phyloP scores from a whole-genome alignment of 2,113 vertebrate species.

The Taurulus bubalis region DNA sequence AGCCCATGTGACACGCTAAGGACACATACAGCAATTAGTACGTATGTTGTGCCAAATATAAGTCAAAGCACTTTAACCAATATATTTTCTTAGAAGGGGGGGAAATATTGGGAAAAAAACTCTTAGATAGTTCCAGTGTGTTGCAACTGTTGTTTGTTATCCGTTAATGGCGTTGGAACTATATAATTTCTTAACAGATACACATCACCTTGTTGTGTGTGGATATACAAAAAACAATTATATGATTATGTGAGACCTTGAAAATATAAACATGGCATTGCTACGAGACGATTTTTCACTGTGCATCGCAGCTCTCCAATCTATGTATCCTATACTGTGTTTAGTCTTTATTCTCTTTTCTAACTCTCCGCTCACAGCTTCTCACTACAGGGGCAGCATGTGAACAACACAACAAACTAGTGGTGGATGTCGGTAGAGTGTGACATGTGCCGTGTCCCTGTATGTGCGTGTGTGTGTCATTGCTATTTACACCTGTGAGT shows the following conservation, averaged over 20 bases:
- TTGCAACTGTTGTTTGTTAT: neutral
- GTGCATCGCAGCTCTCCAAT: neutral
- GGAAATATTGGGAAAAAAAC: neutral
- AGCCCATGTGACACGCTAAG: neutral
- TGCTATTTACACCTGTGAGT: constrained; percentile 13
- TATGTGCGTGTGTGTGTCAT: neutral
- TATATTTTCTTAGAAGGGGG: neutral
- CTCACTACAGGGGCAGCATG: constrained; percentile 44
- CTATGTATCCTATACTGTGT: neutral
- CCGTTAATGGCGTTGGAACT: neutral
- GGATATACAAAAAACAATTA: constrained; percentile 11
- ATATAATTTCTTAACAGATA: constrained; percentile 2
- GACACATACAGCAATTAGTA: neutral
- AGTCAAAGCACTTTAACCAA: neutral
- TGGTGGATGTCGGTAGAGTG: constrained; percentile 35
- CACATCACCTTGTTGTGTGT: neutral
- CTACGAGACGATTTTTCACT: constrained; percentile 3
- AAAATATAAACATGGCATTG: constrained; percentile 29
- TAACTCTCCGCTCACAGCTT: constrained; percentile 24
- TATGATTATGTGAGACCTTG: constrained; percentile 28
- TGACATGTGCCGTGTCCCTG: constrained; percentile 10
- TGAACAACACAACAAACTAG: constrained; percentile 47
- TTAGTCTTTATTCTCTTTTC: constrained; percentile 43
- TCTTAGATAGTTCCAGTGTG: neutral
- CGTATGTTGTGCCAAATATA: constrained; percentile 2